These are phyloP conservation scores for Aporophyla lueneburgensis DNA, from an alignment of 2,888 invertebrate genomes.

Conservation along the genomic window DNA sequence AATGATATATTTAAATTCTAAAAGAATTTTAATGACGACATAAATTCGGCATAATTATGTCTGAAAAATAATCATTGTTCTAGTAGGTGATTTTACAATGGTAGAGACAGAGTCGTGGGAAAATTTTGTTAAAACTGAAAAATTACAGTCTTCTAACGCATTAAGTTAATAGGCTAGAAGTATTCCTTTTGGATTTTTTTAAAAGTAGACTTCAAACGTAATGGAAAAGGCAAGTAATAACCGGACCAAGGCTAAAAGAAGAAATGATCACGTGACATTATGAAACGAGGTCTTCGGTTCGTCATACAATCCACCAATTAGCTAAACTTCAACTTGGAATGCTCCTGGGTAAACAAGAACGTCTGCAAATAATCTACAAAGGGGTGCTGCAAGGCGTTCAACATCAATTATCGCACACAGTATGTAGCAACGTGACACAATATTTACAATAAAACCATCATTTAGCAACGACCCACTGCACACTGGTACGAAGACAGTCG, in stretches of 20 bases:
- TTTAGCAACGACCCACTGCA: slow-evolving; percentile 32
- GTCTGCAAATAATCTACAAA: slow-evolving; percentile 24
- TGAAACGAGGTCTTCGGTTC: not conserved
- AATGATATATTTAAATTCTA: slow-evolving; percentile 44
- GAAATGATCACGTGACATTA: not conserved
- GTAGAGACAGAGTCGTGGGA: not conserved
- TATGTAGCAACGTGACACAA: slow-evolving; percentile 29
- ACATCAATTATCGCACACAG: slow-evolving; percentile 22
- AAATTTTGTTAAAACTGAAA: not conserved
- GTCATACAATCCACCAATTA: not conserved
- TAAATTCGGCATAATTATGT: slow-evolving; percentile 16
- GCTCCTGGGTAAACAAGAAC: slow-evolving; percentile 13
- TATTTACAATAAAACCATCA: slow-evolving; percentile 30
- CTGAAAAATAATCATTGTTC: slow-evolving; percentile 1
- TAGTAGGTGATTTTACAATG: slow-evolving; percentile 3
- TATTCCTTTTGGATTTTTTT: not conserved
- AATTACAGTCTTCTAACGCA: not conserved
- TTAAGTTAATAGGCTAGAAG: not conserved
- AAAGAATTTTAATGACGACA: slow-evolving; percentile 49
- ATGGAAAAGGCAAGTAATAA: not conserved
- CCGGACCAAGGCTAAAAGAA: not conserved
- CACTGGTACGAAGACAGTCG: slow-evolving; percentile 12
- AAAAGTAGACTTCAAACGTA: not conserved
- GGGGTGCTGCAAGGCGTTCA: slow-evolving; percentile 18
- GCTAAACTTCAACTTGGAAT: not conserved